Base-by-base conservation (phyloP, 2,888 invertebrate species). In the Archaeoteleia sp. region DNA sequence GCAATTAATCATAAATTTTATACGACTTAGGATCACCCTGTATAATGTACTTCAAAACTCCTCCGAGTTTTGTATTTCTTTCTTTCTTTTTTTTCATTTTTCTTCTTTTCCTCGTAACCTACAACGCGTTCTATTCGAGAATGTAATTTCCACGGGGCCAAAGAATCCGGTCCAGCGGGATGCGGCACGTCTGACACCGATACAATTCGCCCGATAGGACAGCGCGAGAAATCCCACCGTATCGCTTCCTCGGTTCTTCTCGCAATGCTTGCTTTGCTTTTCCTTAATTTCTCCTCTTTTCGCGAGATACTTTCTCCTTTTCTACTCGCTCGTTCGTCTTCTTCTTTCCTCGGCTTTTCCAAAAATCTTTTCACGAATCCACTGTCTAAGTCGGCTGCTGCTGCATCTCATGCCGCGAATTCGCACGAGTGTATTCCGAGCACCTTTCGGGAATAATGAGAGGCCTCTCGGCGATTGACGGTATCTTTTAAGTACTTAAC, bases 81-180 rank as follows among this genome's bases (percentile, higher is more conserved):
- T 20, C 5, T 20, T 20, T 20, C 5, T 20, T 20, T 20, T 5
- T 20, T 20, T 20, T 20, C 5, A 2, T 4, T 20, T 20, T 20
- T 20, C 20, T 20, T 5, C 20, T 20, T 5, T 20, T 20, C 20
- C 20, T 5, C 5, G 3, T 5, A 5, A 14, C 35, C 14, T 35
- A 35, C 15, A 14, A 35, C 35, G 14, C 30, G 39, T 51, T 51
- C 30, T 58, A 66, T 66, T 70, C 60, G 74, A 73, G 77, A 80
- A 82, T 82, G 80, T 78, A 79, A 80, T 81, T 81, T 78, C 77
- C 77, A 73, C 71, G 66, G 65, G 70, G 68, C 49, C 71, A 70
- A 71, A 73, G 72, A 77, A 81, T 77, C 74, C 77, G 60, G 65
- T 62, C 72, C 70, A 60, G 70, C 66, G 70, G 70, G 67, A 70